Evolutionary conservation across 2,797 vertebrate genomes (phyloP).

Genomic region (Spinibarbus caldwelli): DNA sequence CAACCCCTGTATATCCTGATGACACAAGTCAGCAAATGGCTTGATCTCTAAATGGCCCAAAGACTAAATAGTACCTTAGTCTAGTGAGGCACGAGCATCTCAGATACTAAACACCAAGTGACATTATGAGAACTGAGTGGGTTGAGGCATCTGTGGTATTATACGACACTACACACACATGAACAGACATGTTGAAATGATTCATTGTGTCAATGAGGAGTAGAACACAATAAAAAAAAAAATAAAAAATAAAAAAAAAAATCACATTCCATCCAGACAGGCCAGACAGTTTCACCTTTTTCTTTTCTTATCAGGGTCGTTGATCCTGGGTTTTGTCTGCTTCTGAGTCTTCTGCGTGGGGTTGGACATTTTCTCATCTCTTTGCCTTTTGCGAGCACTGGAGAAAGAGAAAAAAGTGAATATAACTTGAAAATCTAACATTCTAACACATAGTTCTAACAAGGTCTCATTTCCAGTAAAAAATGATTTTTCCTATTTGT

Average conservation of each 20-base stretch:
- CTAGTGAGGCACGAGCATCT: background rate
- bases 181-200: slow-evolving; percentile 20
- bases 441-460: background rate
- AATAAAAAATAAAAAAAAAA: background rate
- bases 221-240: background rate
- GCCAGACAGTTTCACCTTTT: slow-evolving; percentile 89
- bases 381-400: slow-evolving; percentile 84
- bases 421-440: background rate
- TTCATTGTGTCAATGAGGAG: background rate
- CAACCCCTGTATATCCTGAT: background rate
- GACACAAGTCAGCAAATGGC: background rate
- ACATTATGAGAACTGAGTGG: slow-evolving; percentile 8
- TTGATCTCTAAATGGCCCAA: background rate
- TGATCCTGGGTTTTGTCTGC: slow-evolving; percentile 90
- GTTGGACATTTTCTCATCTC: slow-evolving; percentile 89
- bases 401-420: slow-evolving; percentile 1
- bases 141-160: slow-evolving; percentile 6
- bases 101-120: background rate
- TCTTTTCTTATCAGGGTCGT: slow-evolving; percentile 92
- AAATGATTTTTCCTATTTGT: background rate
- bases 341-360: slow-evolving; percentile 85
- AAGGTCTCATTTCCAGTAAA: slow-evolving; percentile 4
- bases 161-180: background rate
- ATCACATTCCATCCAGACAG: background rate
- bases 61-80: too few relatives aligned